Base-by-base conservation (phyloP, 2,888 invertebrate species). In the Synergus laeviventris region DNA sequence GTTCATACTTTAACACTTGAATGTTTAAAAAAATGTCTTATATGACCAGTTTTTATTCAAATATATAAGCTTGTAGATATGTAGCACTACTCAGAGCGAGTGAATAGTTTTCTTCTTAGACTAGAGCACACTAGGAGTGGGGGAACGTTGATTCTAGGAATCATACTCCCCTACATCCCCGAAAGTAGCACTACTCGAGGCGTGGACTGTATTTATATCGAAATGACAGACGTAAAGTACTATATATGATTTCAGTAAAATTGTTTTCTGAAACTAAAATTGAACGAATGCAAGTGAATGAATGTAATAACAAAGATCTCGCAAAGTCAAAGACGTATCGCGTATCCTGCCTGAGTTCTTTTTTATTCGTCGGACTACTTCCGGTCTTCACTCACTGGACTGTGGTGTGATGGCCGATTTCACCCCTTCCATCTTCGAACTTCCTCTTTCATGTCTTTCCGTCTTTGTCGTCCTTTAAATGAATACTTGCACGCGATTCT, bases 361-460 rank as follows among this genome's bases (percentile, higher is more conserved):
- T 54, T n/a, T 54, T 54, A 18, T 54, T 18, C 54, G 9, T 54
- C 54, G 18, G 9, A 54, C 54, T 18, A 56, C 21, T 56, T 56
- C 56, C 56, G 56, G 56, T 56, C 21, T 56, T 21, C 56, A 21
- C 56, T 12, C 56, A 21, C 21, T 21, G 56, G 18, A 21, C 56
- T 56, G 21, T 11, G 56, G 56, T 56, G 56, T 56, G 56, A 56
- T 56, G 56, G 12, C 56, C 21, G 56, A 56, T 56, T 56, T 56
- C 21, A 21, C 18, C 56, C 21, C 56, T 56, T 21, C 56, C 56
- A 56, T 12, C 0, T 56, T 56, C 12, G 12, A 21, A 12, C 21
- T 56, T 56, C 56, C 56, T 56, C 21, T 21, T 56, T 56, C 56
- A 56, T 56, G 21, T 56, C 56, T 56, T 56, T 56, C 56, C 56